A percentile compares a stretch with the other conserved stretches of the same genome.
phyloP scores from a whole-genome alignment of 2,888 invertebrate species.

The Schrankia costaestrigalis region DNA sequence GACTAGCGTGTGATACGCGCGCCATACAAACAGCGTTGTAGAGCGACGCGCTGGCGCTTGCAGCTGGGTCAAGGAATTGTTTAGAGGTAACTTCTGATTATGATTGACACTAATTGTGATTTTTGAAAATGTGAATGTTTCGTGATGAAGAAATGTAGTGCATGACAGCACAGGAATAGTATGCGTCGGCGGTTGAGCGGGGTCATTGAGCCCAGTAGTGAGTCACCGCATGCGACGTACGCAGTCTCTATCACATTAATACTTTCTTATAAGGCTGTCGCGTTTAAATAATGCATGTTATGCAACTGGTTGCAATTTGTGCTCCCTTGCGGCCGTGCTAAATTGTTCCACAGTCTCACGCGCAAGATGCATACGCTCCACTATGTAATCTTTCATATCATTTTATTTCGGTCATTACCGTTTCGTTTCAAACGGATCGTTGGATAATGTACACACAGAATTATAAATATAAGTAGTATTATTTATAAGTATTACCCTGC shows the following conservation, averaged over 20 bases:
- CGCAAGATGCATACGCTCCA: slow-evolving; percentile 26
- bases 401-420: slow-evolving; percentile 21
- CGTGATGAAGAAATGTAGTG: slow-evolving; percentile 56
- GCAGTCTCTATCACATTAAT: slow-evolving; percentile 74
- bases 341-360: slow-evolving; percentile 39
- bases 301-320: slow-evolving; percentile 75
- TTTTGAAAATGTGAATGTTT: slow-evolving; percentile 40
- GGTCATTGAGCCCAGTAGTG: slow-evolving; percentile 69
- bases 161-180: slow-evolving; percentile 64
- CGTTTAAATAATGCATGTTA: slow-evolving; percentile 78
- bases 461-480: slow-evolving; percentile 9
- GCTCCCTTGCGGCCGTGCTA: slow-evolving; percentile 49
- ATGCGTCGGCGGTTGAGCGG: slow-evolving; percentile 60
- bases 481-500: neutral
- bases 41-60: slow-evolving; percentile 2
- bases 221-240: slow-evolving; percentile 68
- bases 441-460: no score
- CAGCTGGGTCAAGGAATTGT: slow-evolving; percentile 29
- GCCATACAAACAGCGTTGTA: neutral
- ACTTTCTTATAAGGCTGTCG: slow-evolving; percentile 77
- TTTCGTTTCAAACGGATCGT: slow-evolving; percentile 11
- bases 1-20: neutral
- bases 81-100: slow-evolving; percentile 26
- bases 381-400: slow-evolving; percentile 8
- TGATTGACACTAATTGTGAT: slow-evolving; percentile 36